Conservation (phyloP, 2,888 invertebrate genomes). For the Drosophila picticornis region DNA sequence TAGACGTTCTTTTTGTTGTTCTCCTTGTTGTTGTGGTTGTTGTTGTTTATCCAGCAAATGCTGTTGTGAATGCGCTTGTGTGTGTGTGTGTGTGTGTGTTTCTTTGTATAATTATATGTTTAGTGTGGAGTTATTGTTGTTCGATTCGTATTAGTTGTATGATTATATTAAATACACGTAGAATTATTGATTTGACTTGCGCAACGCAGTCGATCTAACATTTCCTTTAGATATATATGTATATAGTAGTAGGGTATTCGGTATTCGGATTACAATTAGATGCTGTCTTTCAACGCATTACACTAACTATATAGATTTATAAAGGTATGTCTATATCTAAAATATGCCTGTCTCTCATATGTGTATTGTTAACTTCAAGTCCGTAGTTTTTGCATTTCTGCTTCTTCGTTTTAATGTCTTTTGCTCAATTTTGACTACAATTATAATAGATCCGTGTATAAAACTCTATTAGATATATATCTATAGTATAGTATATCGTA, state of each 20-base stretch:
- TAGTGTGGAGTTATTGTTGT: slow-evolving; percentile 41
- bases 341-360: slow-evolving; percentile 56
- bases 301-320: slow-evolving; percentile 33
- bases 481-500: slow-evolving; percentile 47
- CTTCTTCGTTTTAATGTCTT: slow-evolving; percentile 23
- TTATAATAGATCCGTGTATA: slow-evolving; percentile 44
- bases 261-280: slow-evolving; percentile 17
- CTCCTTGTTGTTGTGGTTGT: slow-evolving; percentile 16
- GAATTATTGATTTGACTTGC: slow-evolving; percentile 12
- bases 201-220: slow-evolving; percentile 26
- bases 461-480: slow-evolving; percentile 32
- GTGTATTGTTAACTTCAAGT: slow-evolving; percentile 60
- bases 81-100: slow-evolving; percentile 7
- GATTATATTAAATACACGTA: slow-evolving; percentile 9
- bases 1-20: slow-evolving; percentile 26
- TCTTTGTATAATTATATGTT: background rate
- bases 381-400: slow-evolving; percentile 30
- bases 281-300: slow-evolving; percentile 16
- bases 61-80: slow-evolving; percentile 1
- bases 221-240: slow-evolving; percentile 5
- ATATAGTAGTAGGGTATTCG: slow-evolving; percentile 5
- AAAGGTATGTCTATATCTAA: slow-evolving; percentile 46
- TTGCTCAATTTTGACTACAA: slow-evolving; percentile 52
- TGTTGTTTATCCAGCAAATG: slow-evolving; percentile 24
- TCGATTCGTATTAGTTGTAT: slow-evolving; percentile 39